Percentiles rank a stretch among this genome's conserved stretches.
Conservation (phyloP, 2,797 vertebrate genomes). For the Cossypha caffra region DNA sequence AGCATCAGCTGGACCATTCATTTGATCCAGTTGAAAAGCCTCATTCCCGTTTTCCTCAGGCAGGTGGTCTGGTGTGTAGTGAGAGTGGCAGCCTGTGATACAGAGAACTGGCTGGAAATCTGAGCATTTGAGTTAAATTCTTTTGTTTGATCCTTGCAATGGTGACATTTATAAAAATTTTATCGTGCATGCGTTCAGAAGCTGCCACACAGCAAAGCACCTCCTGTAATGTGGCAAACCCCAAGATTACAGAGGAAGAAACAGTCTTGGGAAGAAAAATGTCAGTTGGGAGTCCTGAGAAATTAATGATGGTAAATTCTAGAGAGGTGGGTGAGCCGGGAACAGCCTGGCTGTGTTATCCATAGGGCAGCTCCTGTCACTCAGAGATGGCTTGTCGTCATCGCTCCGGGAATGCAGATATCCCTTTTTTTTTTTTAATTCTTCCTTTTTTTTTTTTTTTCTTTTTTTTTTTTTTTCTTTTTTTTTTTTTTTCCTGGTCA, state of each 20-base stretch:
- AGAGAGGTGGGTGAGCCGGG: neutral
- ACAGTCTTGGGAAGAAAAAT: neutral
- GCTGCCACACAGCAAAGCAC: neutral
- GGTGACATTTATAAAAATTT: neutral
- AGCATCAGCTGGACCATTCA: neutral
- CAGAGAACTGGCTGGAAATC: neutral
- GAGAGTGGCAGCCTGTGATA: neutral
- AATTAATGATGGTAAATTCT: conserved; percentile 54
- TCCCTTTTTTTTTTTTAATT: no score
- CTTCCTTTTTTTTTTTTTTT: no score
- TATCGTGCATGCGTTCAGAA: neutral
- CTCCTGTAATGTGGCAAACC: neutral
- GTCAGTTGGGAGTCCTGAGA: neutral
- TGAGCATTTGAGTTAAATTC: neutral
- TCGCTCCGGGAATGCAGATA: neutral
- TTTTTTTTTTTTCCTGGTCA: neutral
- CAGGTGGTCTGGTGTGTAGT: neutral
- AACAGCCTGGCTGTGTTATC: neutral
- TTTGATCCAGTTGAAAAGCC: neutral
- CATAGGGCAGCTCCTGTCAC: neutral
- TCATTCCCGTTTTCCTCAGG: neutral
- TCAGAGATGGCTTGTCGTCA: neutral
- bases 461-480: no score
- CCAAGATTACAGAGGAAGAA: neutral
- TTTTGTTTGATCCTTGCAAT: neutral